phyloP scores from a whole-genome alignment of 2,888 invertebrate genomes.

The Eilema depressum region DNA sequence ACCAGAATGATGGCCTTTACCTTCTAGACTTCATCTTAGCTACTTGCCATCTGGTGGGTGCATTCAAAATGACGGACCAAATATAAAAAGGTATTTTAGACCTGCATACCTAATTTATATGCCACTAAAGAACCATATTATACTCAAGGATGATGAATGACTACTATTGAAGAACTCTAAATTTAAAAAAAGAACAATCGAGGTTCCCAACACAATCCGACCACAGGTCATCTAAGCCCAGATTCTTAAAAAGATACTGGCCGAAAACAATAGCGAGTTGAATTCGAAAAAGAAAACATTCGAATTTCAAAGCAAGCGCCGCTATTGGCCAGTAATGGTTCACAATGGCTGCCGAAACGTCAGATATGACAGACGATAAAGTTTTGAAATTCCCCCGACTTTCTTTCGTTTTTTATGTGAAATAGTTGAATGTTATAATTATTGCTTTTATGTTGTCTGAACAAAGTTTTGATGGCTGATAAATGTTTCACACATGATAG shows the following conservation, averaged over 20 bases:
- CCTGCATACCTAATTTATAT: neutral
- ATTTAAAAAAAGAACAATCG: neutral
- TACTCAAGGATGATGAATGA: neutral
- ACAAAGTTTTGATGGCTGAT: conserved; percentile 26
- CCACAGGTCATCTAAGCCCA: conserved; percentile 30
- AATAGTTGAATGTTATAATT: conserved; percentile 53
- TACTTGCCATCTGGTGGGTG: too few species aligned
- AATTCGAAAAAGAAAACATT: conserved; percentile 73
- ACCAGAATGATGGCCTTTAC: too few species aligned
- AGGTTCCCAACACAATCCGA: conserved; percentile 9
- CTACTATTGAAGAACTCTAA: neutral
- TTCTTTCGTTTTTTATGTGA: conserved; percentile 47
- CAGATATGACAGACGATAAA: conserved; percentile 80
- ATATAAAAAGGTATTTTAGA: too few species aligned
- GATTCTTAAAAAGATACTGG: conserved; percentile 49
- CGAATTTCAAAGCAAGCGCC: conserved; percentile 70
- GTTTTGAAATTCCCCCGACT: conserved; percentile 48
- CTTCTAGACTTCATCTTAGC: too few species aligned
- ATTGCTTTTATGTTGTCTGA: conserved; percentile 28
- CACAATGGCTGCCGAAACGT: conserved; percentile 77
- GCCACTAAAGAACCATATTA: neutral
- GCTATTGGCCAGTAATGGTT: conserved; percentile 67
- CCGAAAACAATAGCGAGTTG: conserved; percentile 67
- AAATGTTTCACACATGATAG: conserved; percentile 23
- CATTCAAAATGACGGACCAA: too few species aligned